A percentile compares a stretch with the other conserved stretches of the same genome.
Evolutionary conservation across 2,797 vertebrate species (phyloP).

Genomic region (Selene dorsalis): DNA sequence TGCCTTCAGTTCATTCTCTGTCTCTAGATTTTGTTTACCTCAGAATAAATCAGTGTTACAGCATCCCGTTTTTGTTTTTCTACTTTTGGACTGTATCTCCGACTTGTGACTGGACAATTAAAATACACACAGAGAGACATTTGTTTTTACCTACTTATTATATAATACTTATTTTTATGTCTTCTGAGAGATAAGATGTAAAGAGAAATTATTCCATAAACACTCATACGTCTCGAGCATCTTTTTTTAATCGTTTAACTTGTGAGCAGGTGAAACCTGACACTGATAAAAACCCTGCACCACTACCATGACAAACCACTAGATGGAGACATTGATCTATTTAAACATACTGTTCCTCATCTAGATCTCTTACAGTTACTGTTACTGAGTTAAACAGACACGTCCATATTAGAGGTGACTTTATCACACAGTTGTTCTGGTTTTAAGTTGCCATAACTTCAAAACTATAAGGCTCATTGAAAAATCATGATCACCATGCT

Average conservation of each 20-base stretch:
- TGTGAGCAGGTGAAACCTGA: neutral
- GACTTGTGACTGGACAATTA: neutral
- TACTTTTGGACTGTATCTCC: neutral
- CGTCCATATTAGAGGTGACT: neutral
- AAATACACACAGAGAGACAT: neutral
- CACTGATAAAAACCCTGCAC: neutral
- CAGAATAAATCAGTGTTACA: too few relatives aligned
- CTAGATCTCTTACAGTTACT: neutral
- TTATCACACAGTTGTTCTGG: neutral
- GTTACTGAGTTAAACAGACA: neutral
- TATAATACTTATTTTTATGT: too few relatives aligned
- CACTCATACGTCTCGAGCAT: neutral
- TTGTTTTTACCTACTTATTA: too few relatives aligned
- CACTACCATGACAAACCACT: slow-evolving; percentile 46
- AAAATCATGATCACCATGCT: neutral
- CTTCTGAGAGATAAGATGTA: neutral
- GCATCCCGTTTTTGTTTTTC: neutral
- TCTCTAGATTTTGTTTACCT: neutral
- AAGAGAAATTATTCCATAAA: neutral
- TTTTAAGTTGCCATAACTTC: too few relatives aligned
- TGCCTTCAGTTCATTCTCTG: neutral
- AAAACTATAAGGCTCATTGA: neutral
- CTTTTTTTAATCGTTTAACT: neutral
- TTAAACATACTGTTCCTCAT: neutral
- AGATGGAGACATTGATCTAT: slow-evolving; percentile 66